Base-by-base conservation (phyloP, 64 coral and sea anemone species). In the Trachythela sp. region DNA sequence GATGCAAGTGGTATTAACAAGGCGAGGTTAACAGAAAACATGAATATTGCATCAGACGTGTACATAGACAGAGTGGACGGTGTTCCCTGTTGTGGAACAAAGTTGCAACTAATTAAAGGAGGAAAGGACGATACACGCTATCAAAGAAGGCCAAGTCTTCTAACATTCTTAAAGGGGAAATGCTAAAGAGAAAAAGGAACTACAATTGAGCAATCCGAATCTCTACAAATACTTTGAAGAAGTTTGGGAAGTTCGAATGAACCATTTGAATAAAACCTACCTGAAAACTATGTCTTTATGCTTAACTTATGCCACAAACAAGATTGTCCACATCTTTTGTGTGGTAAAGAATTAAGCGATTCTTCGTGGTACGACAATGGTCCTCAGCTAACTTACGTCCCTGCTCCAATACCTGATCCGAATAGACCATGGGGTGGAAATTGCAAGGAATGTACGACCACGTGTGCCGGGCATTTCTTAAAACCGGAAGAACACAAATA, bases 361-460 rank as follows among this genome's bases (percentile, higher is more conserved):
- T 11, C 42, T 18, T 56, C 43, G 42, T 88, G 86, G 91, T 84
- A 43, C 84, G 70, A 88, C 29, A 43, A 70, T 84, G 91, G 86
- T 10, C 86, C 75, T 41, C 39, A 36, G 30, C 29, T 88, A 18
- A 67, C 50, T 32, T 88, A 88, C 35, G 27, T 92, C 5, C 91
- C 91, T 24, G 36, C 88, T 33, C 91, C 91, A 32, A 92, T 92
- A 30, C 72, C 86, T 33, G 91, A 92, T 36, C 91, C 91, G 13
- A 88, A 88, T 45, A 48, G 86, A 11, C 86, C 91, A 64, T 92
- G 86, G 91, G 91, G 91, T 48, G 91, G 77, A 7, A 84, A 92
- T 9, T 92, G 91, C 48, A n/a, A 83, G 17, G 68, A 86, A 32
- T 93, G 87, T 75, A 59, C 58, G 7, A 13, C 34, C 8, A 71